Conservation (phyloP, 2,888 invertebrate genomes). For the Poecilus cupreus region DNA sequence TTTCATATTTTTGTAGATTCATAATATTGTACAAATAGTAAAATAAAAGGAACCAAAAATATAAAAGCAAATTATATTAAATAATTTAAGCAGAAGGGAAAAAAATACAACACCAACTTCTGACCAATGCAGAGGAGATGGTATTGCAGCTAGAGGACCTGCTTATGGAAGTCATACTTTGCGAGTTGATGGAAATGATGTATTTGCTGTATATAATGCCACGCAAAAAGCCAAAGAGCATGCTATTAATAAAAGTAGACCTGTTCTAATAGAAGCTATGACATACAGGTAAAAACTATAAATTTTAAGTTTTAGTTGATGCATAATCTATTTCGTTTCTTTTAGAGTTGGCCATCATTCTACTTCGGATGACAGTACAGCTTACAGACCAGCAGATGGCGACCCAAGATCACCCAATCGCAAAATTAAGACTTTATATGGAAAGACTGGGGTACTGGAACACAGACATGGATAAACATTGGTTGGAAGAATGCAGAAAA, state of each 20-base stretch:
- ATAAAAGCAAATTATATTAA: no score
- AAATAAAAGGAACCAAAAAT: no score
- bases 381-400: conserved; percentile 90
- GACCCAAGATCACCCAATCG: conserved; percentile 87
- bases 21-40: no score
- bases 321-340: conserved; percentile 57
- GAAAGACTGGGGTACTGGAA: conserved; percentile 87
- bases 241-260: conserved; percentile 83
- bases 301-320: neutral
- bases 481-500: conserved; percentile 81
- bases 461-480: conserved; percentile 82
- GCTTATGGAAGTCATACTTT: conserved; percentile 92
- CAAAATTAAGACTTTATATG: conserved; percentile 88
- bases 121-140: conserved; percentile 98
- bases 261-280: conserved; percentile 97
- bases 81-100: no score
- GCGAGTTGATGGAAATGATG: conserved; percentile 97
- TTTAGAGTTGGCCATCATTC: conserved; percentile 96
- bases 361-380: conserved; percentile 99
- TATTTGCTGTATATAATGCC: conserved; percentile 94
- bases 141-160: conserved; percentile 92
- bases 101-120: conserved; percentile 92
- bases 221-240: conserved; percentile 86
- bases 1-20: no score
- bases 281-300: conserved; percentile 85